These are phyloP conservation scores for Nothocercus nigrocapillus DNA, from an alignment of 2,113 vertebrate genomes.

Conservation along the genomic window DNA sequence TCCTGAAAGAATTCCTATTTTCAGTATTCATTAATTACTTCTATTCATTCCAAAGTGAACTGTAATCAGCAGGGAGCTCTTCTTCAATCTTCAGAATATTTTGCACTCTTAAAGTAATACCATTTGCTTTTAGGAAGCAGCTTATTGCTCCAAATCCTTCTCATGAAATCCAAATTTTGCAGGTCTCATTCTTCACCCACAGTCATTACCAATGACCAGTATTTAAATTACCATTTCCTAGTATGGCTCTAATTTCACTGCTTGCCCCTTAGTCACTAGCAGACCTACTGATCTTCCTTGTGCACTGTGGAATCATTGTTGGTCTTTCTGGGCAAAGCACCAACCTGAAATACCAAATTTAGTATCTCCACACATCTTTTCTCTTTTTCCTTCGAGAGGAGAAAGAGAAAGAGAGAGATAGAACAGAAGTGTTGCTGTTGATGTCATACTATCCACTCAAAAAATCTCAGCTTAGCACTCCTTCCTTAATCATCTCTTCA, in stretches of 20 bases:
- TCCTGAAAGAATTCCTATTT: background rate
- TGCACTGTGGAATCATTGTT: background rate
- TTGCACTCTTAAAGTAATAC: background rate
- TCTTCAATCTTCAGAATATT: background rate
- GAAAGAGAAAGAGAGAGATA: no score
- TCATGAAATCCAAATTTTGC: background rate
- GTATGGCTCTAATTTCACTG: constrained; percentile 4
- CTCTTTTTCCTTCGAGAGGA: no score
- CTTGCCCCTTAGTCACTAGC: background rate
- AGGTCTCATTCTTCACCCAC: constrained; percentile 11
- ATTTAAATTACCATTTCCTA: background rate
- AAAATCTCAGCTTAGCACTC: background rate
- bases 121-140: constrained; percentile 8
- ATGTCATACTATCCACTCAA: background rate
- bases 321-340: constrained; percentile 11
- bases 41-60: constrained; percentile 3
- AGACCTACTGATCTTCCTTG: background rate
- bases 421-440: background rate
- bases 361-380: background rate
- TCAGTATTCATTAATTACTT: background rate
- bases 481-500: background rate
- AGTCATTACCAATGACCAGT: background rate
- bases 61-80: background rate
- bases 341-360: background rate
- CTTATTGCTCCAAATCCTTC: constrained; percentile 6